Percentiles rank a stretch among this genome's conserved stretches.
phyloP scores from a whole-genome alignment of 2,888 invertebrate species.

The Diaperis boleti region DNA sequence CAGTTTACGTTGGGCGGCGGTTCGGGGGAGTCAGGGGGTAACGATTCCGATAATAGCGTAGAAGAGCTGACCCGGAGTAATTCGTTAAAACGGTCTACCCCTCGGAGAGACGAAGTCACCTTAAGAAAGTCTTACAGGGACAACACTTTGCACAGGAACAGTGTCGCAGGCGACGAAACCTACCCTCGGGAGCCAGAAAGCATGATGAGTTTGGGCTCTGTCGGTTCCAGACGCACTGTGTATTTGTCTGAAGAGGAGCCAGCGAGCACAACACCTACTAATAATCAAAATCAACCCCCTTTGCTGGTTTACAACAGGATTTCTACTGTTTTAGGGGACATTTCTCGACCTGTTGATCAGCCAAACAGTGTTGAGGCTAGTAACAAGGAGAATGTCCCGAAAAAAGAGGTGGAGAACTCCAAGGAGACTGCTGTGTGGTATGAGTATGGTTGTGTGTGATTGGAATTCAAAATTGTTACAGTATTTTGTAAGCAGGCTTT shows the following conservation, averaged over 20 bases:
- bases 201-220: constrained; percentile 78
- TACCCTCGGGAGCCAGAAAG: constrained; percentile 65
- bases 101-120: constrained; percentile 64
- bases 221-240: constrained; percentile 86
- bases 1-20: constrained; percentile 76
- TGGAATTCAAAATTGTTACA: constrained; percentile 46
- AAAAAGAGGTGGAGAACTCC: constrained; percentile 66
- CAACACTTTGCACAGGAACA: constrained; percentile 59
- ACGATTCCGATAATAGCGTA: constrained; percentile 83
- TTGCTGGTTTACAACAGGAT: constrained; percentile 82
- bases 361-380: constrained; percentile 39
- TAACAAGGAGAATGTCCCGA: constrained; percentile 51
- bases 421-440: constrained; percentile 91
- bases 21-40: constrained; percentile 74
- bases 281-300: constrained; percentile 65
- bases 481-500: background rate
- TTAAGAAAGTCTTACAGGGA: constrained; percentile 61
- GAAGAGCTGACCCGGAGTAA: constrained; percentile 68
- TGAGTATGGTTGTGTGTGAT: constrained; percentile 92
- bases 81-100: constrained; percentile 53
- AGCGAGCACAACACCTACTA: constrained; percentile 66
- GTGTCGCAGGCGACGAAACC: constrained; percentile 56
- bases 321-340: constrained; percentile 76
- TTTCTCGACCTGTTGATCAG: constrained; percentile 54
- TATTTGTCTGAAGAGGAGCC: constrained; percentile 79